A percentile compares a stretch with the other conserved stretches of the same genome.
These are phyloP conservation scores for Solenodon paradoxus DNA, from an alignment of 2,113 vertebrate species.

Conservation along the genomic window DNA sequence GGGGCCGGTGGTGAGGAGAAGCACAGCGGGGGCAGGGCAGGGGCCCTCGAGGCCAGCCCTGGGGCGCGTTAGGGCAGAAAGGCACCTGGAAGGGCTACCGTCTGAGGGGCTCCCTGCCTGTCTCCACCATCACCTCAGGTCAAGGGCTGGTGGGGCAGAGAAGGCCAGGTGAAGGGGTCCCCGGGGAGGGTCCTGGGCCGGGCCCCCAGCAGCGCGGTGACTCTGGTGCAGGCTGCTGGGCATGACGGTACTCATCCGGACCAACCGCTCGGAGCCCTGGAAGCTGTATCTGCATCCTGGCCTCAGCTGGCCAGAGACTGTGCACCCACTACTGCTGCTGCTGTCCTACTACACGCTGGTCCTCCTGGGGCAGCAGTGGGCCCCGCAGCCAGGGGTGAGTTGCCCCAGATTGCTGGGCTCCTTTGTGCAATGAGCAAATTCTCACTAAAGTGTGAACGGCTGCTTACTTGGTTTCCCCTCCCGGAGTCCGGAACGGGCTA, in stretches of 20 bases:
- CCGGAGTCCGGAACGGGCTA: neutral
- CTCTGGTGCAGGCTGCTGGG: constrained; percentile 84
- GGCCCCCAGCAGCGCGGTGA: no score
- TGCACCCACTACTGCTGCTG: constrained; percentile 85
- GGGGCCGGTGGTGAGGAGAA: no score
- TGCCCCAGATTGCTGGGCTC: neutral
- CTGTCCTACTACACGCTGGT: constrained; percentile 85
- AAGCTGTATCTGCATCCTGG: constrained; percentile 80
- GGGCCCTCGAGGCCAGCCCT: neutral
- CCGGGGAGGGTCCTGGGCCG: neutral
- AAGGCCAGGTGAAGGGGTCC: neutral
- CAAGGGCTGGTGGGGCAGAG: neutral
- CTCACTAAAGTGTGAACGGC: neutral
- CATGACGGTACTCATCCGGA: constrained; percentile 84
- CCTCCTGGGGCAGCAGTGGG: constrained; percentile 83
- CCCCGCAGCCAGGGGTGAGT: constrained; percentile 53
- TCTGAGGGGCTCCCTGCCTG: no score
- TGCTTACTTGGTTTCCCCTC: neutral
- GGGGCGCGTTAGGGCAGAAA: neutral
- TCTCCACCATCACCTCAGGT: neutral
- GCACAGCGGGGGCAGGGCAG: no score
- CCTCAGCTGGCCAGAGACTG: constrained; percentile 84
- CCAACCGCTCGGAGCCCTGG: constrained; percentile 80
- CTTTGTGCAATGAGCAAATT: neutral
- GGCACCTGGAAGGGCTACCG: no score